Evolutionary conservation across 2,888 invertebrate genomes (phyloP), one percentile per base, ranked within the genome.

Genomic region (Strigamia maritima): DNA sequence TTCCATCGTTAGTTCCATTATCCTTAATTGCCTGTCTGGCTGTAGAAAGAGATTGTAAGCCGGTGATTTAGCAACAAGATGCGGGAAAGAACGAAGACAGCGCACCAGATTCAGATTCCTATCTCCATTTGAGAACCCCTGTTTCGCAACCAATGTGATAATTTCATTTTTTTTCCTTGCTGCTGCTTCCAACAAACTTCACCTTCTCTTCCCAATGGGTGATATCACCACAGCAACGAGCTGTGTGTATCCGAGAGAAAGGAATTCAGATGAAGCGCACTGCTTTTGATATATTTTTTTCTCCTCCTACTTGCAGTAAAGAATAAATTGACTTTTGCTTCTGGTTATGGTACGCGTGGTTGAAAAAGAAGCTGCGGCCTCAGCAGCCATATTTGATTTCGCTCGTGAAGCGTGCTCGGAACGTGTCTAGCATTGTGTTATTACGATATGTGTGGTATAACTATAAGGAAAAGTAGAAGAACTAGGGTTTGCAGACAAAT

Each of bases 61-160:
- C 19, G 60, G 60, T 60, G 60, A 60, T 60, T 60, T 60, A 60
- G 60, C 60, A 60, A 60, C 60, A 60, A 60, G 60, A 60, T 60
- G 60, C 60, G 60, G 60, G 60, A 60, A 60, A 19, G 49, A 60
- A 19, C 2, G 60, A 60, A 60, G 60, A 60, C 40, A 60, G 19
- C 60, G 10, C 40, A 10, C 10, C 6, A 49, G 60, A 60, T 60
- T 60, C 16, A 60, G 60, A 60, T 60, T 60, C 60, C 22, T 60
- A 60, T 60, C 60, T 60, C 40, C 3, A 31, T 49, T 2, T 49
- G 49, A 60, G 60, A 60, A 16, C 19, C 24, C 49, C 14, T 60
- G 60, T 60, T 60, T 22, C 60, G 10, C 60, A 19, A 19, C 60
- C 19, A 60, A 60, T n/a, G 60, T 60, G 60, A 60, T 60, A 60